Conservation (phyloP, 2,113 vertebrate species). For the Caranx melampygus region DNA sequence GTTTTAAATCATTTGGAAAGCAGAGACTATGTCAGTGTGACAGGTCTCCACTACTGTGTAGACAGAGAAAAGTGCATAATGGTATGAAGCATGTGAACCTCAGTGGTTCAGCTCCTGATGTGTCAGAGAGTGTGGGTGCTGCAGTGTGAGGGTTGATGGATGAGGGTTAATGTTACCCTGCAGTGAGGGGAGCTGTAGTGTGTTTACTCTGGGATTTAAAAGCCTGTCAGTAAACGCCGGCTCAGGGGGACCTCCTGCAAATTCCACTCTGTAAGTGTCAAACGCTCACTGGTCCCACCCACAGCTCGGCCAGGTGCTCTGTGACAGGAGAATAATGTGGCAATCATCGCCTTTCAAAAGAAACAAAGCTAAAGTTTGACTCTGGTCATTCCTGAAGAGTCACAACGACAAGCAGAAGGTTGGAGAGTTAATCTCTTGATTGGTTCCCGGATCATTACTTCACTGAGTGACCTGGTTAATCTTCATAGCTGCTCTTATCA, state of each 20-base stretch:
- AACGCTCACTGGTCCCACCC: neutral
- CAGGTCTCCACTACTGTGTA: neutral
- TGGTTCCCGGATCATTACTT: constrained; percentile 15
- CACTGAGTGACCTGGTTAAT: neutral
- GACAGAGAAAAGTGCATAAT: neutral
- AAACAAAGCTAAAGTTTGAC: neutral
- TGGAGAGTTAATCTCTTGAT: neutral
- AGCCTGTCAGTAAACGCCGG: constrained; percentile 44
- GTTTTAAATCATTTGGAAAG: neutral
- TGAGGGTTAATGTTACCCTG: constrained; percentile 52
- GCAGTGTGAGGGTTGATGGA: constrained; percentile 43
- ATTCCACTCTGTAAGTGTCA: constrained; percentile 43
- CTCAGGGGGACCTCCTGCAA: constrained; percentile 38
- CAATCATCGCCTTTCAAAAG: neutral
- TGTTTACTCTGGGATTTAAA: constrained; percentile 65
- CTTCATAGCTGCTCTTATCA: constrained; percentile 48
- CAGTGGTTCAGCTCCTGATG: constrained; percentile 7
- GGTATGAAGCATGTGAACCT: neutral
- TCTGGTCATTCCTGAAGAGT: neutral
- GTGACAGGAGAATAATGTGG: neutral
- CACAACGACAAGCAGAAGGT: neutral
- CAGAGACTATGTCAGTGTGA: neutral
- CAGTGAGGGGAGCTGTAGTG: constrained; percentile 17
- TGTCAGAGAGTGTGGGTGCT: neutral
- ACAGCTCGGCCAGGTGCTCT: neutral